These are phyloP conservation scores for Eledona agricola DNA, from an alignment of 2,888 invertebrate genomes.

Conservation along the genomic window DNA sequence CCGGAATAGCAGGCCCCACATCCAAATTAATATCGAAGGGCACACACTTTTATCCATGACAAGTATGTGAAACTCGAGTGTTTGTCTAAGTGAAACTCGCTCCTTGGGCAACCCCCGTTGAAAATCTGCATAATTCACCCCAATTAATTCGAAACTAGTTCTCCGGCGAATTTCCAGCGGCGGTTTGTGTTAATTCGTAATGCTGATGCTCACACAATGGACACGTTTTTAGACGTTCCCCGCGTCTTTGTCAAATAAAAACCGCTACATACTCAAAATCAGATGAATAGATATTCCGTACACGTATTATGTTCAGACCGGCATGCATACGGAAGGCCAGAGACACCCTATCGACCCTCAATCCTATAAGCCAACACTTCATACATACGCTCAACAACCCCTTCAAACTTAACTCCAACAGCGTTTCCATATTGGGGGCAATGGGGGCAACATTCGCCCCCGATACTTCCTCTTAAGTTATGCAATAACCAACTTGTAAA, in stretches of 20 bases:
- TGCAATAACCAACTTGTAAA: too few species aligned
- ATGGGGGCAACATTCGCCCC: slow-evolving; percentile 3
- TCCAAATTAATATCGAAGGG: slow-evolving; percentile 32
- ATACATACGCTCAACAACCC: slow-evolving; percentile 48
- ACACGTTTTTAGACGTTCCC: slow-evolving; percentile 3
- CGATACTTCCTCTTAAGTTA: too few species aligned
- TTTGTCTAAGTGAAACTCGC: slow-evolving; percentile 36
- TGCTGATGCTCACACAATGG: slow-evolving; percentile 20
- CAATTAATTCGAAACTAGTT: slow-evolving; percentile 48
- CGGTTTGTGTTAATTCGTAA: slow-evolving; percentile 33
- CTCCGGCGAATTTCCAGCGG: slow-evolving; percentile 46
- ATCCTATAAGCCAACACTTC: slow-evolving; percentile 54
- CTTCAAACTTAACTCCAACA: slow-evolving; percentile 37
- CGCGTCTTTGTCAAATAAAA: slow-evolving; percentile 14
- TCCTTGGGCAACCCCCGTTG: slow-evolving; percentile 28
- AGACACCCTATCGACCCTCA: slow-evolving; percentile 52
- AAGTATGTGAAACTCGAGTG: slow-evolving; percentile 32
- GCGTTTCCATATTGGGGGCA: slow-evolving; percentile 17
- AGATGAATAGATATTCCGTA: slow-evolving; percentile 45
- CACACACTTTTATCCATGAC: slow-evolving; percentile 24
- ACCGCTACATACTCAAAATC: slow-evolving; percentile 30
- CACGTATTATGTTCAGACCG: slow-evolving; percentile 53
- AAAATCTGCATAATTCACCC: slow-evolving; percentile 38
- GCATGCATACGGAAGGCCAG: slow-evolving; percentile 41
- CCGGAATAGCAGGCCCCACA: slow-evolving; percentile 25